A percentile compares a stretch with the other conserved stretches of the same genome.
These are phyloP conservation scores for Eciton burchellii DNA, from an alignment of 1,140 invertebrate species.

Conservation along the genomic window DNA sequence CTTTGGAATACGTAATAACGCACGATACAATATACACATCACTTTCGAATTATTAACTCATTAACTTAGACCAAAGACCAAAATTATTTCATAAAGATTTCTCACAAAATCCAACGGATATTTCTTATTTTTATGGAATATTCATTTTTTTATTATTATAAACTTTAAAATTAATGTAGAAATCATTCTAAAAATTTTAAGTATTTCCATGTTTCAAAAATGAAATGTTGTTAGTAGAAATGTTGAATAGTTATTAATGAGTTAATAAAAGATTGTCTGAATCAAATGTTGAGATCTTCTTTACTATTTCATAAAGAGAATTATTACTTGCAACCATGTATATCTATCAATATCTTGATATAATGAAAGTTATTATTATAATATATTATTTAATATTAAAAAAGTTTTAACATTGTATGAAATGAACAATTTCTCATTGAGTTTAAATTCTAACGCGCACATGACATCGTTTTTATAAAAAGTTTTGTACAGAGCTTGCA, in stretches of 20 bases:
- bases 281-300: constrained; percentile 23
- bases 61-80: no score
- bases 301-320: neutral
- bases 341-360: neutral
- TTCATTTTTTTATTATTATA: no score
- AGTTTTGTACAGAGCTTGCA: neutral
- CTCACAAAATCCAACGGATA: no score
- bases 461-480: neutral
- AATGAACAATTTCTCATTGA: neutral
- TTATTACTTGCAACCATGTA: neutral
- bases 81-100: no score
- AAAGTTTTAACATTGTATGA: neutral
- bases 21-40: neutral
- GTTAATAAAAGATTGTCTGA: neutral
- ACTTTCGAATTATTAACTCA: constrained; percentile 1
- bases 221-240: no score
- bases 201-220: no score
- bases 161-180: no score
- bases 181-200: no score
- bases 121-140: no score
- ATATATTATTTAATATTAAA: constrained; percentile 13
- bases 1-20: constrained; percentile 12
- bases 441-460: neutral
- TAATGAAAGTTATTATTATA: no score
- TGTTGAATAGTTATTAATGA: no score